Conservation (phyloP, 1,140 invertebrate species). For the Ylistrum balloti region DNA sequence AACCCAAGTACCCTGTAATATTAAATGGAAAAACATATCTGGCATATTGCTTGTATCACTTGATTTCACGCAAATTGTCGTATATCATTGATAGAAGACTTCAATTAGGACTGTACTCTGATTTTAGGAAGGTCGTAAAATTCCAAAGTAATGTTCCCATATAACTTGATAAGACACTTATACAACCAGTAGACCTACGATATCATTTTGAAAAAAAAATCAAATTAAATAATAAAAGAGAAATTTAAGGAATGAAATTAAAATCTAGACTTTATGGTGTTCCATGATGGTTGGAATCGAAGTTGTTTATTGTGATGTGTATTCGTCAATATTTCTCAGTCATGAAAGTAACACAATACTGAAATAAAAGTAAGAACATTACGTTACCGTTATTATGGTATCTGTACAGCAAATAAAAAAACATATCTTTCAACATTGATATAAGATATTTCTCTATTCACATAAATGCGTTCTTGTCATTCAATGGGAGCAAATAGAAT, state of each 20-base stretch:
- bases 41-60: slow-evolving; percentile 33
- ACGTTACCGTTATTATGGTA: background rate
- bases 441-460: too few relatives aligned
- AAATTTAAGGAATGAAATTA: slow-evolving; percentile 36
- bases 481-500: too few relatives aligned
- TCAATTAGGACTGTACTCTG: slow-evolving; percentile 5
- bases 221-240: slow-evolving; percentile 20
- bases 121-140: slow-evolving; percentile 25
- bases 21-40: slow-evolving; percentile 40
- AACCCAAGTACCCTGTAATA: slow-evolving; percentile 33
- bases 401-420: too few relatives aligned
- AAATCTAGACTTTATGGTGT: background rate
- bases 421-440: too few relatives aligned
- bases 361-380: background rate
- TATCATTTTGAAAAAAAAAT: slow-evolving; percentile 34
- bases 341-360: background rate
- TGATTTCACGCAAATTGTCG: slow-evolving; percentile 21
- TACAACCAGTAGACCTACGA: background rate
- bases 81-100: background rate
- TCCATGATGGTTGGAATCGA: background rate
- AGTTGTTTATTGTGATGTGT: background rate
- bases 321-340: background rate
- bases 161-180: slow-evolving; percentile 18
- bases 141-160: background rate
- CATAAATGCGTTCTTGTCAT: too few relatives aligned